A percentile compares a stretch with the other conserved stretches of the same genome.
Conservation (phyloP, 2,113 vertebrate genomes). For the Fukomys damarensis region DNA sequence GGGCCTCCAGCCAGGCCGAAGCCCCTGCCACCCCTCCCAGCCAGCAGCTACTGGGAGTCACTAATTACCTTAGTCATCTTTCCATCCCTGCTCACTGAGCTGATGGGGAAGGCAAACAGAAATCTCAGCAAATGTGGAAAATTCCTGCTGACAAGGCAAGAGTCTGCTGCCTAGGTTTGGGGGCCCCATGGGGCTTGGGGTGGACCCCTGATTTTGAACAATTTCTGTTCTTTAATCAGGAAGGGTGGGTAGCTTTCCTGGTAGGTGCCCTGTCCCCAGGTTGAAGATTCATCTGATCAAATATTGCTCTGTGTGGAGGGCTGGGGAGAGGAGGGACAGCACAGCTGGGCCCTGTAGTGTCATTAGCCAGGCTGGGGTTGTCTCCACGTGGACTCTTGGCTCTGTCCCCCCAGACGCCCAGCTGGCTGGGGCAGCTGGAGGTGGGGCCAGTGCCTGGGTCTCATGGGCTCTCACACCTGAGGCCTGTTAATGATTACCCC, state of each 20-base stretch:
- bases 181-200: neutral
- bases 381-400: slow-evolving; percentile 6
- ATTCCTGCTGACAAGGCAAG: slow-evolving; percentile 66
- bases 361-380: neutral
- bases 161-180: neutral
- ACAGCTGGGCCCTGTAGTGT: neutral
- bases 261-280: neutral
- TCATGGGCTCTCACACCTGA: slow-evolving; percentile 59
- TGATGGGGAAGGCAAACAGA: slow-evolving; percentile 79
- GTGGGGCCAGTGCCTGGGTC: neutral
- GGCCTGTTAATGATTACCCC: slow-evolving; percentile 78
- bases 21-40: neutral
- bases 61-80: slow-evolving; percentile 79
- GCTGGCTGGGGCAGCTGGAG: slow-evolving; percentile 8
- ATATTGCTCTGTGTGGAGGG: neutral
- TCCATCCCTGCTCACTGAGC: slow-evolving; percentile 60
- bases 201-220: neutral
- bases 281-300: neutral
- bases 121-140: slow-evolving; percentile 75
- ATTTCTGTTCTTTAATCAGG: neutral
- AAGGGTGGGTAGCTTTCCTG: neutral
- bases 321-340: neutral
- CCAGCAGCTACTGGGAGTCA: neutral
- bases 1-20: neutral
- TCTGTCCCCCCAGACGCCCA: slow-evolving; percentile 3